Evolutionary conservation across 2,113 vertebrate species (phyloP).

Genomic region (Mobula birostris): DNA sequence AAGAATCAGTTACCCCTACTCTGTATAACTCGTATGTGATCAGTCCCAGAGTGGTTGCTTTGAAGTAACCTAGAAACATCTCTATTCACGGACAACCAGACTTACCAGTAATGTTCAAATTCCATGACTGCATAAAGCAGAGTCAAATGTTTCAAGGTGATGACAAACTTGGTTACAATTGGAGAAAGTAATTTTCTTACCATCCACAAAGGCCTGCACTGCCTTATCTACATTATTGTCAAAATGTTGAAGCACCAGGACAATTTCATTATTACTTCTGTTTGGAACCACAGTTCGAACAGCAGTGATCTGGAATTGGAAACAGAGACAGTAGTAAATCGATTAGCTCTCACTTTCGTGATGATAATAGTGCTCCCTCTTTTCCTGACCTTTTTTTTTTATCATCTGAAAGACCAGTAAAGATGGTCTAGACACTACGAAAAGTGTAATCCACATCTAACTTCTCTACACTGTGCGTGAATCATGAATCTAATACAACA

Average conservation of each 20-base stretch:
- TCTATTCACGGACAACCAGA: too few relatives aligned
- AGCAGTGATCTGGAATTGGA: constrained; percentile 58
- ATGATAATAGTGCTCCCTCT: neutral
- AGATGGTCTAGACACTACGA: neutral
- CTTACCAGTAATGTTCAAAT: too few relatives aligned
- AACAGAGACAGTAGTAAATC: neutral
- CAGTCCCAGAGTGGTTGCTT: too few relatives aligned
- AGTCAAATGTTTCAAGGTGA: neutral
- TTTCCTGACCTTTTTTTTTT: neutral
- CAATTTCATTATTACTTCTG: constrained; percentile 70
- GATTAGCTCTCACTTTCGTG: neutral
- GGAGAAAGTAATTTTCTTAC: constrained; percentile 46
- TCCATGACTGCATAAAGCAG: too few relatives aligned
- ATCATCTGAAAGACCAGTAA: neutral
- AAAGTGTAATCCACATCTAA: neutral
- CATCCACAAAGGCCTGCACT: constrained; percentile 70
- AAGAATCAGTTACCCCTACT: too few relatives aligned
- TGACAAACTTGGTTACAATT: neutral
- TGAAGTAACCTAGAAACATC: too few relatives aligned
- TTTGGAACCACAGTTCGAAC: constrained; percentile 63
- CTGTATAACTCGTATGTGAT: too few relatives aligned
- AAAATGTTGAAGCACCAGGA: constrained; percentile 67
- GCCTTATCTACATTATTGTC: constrained; percentile 67
- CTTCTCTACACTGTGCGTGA: neutral
- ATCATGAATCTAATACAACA: neutral